Evolutionary conservation across 2,113 vertebrate species (phyloP), one percentile per base, ranked within the genome.

Genomic region (Pterocles gutturalis): DNA sequence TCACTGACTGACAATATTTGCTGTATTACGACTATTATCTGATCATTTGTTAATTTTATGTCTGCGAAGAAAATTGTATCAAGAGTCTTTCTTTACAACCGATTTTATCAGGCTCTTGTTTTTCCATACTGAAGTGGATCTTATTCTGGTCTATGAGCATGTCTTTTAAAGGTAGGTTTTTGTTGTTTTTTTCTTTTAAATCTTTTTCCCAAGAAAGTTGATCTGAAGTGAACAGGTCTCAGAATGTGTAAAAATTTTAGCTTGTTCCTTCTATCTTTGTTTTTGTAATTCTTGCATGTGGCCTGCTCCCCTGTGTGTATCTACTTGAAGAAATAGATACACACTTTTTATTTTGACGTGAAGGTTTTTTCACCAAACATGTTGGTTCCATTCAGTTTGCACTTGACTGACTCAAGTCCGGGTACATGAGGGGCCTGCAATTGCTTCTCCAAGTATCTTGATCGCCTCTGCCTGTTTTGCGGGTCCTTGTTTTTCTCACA

Each of bases 401-500:
- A n/a, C 21, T 61, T 61, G 24, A 34, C 24, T 0, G 0, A 22
- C 13, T 87, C 7, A 64, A 48, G 7, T n/a, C 20, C 2, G 0
- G 5, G 7, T 55, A 24, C 0, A 1, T 25, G 17, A 88, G 11
- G 1, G 5, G 12, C 13, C 29, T 65, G 13, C 7, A 87, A 17
- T 13, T 70, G 11, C 14, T 26, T 36, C n/a, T 54, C 36, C 5
- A 80, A 21, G 2, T 53, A 49, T 73, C 9, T 85, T 83, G 5
- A 53, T 38, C 65, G 12, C n/a, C 13, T 71, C 33, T 73, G 20
- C 5, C 17, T 72, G 18, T 53, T 91, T 60, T 76, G 1, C 28
- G 45, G 43, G 26, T 83, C 20, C 28, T 45, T 67, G 51, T 91
- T 45, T 76, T 76, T 88, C 29, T 65, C 5, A 41, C 7, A 34